Conservation (phyloP, 2,113 vertebrate species). For the Nerophis lumbriciformis region DNA sequence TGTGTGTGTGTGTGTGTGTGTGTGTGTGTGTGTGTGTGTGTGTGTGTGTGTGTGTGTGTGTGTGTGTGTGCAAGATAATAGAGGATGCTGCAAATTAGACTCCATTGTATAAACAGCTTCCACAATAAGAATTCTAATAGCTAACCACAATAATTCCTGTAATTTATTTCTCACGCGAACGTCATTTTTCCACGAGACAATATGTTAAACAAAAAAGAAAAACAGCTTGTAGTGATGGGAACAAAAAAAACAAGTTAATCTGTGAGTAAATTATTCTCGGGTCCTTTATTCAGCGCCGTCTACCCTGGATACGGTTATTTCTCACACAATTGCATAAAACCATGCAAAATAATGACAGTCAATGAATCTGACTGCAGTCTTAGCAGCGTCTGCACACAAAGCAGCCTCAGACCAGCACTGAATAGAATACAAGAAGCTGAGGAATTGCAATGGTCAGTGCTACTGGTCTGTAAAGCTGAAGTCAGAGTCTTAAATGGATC, state of each 20-base stretch:
- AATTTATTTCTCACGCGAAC: conserved; percentile 1
- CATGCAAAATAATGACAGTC: conserved; percentile 33
- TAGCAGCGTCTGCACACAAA: conserved; percentile 47
- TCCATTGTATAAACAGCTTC: conserved; percentile 15
- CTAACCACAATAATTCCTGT: conserved; percentile 3
- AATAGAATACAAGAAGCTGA: conserved; percentile 41
- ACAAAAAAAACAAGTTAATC: conserved; percentile 16
- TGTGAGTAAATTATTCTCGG: conserved; percentile 15
- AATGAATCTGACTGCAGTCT: conserved; percentile 31
- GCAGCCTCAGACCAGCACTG: conserved; percentile 29
- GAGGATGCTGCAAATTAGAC: conserved; percentile 20
- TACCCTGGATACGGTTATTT: conserved; percentile 21
- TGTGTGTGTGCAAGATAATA: background rate
- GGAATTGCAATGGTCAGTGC: conserved; percentile 47
- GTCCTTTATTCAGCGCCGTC: conserved; percentile 4
- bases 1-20: conserved; percentile 12
- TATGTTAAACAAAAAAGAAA: conserved; percentile 3
- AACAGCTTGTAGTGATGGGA: conserved; percentile 10
- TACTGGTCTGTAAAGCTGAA: conserved; percentile 20
- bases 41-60: conserved; percentile 4
- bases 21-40: conserved; percentile 11
- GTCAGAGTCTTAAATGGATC: conserved; percentile 16
- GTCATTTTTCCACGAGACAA: conserved; percentile 1
- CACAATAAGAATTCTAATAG: conserved; percentile 26
- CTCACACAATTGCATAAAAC: conserved; percentile 18